A percentile compares a stretch with the other conserved stretches of the same genome.
Evolutionary conservation across 2,888 invertebrate genomes (phyloP).

Genomic region (Ferrisia virgata): DNA sequence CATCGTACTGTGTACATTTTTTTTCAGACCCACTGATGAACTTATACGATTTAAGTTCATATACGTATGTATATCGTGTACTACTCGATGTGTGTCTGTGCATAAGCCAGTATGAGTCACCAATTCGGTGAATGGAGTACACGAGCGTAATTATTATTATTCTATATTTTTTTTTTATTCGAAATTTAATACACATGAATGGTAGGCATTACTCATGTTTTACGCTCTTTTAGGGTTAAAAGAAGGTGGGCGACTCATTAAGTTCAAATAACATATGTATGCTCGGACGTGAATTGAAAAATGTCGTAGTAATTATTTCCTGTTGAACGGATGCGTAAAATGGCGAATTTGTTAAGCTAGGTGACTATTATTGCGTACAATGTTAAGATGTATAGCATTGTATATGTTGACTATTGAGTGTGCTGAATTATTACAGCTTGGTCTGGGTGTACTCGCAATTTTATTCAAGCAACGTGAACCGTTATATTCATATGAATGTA

Average conservation of each 20-base stretch:
- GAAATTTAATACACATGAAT: neutral
- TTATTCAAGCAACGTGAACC: no score
- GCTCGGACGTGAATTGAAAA: neutral
- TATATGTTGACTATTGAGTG: no score
- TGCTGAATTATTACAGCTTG: no score
- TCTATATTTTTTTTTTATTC: neutral
- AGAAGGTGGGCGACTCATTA: conserved; percentile 1
- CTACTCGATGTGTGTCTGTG: no score
- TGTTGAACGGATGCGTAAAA: neutral
- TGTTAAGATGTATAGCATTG: no score
- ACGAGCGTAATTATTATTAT: neutral
- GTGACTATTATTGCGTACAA: neutral
- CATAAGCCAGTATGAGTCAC: neutral
- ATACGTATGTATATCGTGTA: no score
- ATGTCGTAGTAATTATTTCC: neutral
- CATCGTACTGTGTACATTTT: neutral
- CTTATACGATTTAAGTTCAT: neutral
- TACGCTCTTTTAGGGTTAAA: neutral
- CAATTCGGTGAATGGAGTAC: neutral
- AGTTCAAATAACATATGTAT: neutral
- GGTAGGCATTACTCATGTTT: neutral
- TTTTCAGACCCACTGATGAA: neutral
- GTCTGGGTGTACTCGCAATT: no score
- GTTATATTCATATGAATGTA: no score
- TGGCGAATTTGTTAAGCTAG: neutral